phyloP scores from a whole-genome alignment of 1,140 invertebrate genomes.

The Zeugodacus cucurbitae region DNA sequence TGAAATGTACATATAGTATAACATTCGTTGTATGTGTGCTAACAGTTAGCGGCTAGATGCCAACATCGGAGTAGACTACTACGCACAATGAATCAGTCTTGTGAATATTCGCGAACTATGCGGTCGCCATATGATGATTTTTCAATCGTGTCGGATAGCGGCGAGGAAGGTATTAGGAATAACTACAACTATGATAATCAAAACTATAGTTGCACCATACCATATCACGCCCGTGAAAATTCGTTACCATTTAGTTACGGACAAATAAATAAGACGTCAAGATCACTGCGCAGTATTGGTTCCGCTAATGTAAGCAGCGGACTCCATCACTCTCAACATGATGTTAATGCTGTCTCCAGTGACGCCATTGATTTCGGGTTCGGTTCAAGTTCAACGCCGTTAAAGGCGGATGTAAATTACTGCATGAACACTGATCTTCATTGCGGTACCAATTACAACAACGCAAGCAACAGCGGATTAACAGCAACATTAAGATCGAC shows the following conservation, averaged over 20 bases:
- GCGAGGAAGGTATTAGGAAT: slow-evolving; percentile 5
- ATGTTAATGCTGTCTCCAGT: background rate
- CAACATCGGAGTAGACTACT: background rate
- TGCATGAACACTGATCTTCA: background rate
- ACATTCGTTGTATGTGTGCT: background rate
- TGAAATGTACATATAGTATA: background rate
- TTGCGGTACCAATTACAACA: slow-evolving; percentile 36
- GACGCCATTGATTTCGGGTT: slow-evolving; percentile 39
- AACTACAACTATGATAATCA: slow-evolving; percentile 42
- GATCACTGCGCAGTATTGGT: slow-evolving; percentile 48
- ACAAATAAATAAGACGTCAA: slow-evolving; percentile 58
- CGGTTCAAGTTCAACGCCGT: background rate
- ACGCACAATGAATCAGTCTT: slow-evolving; percentile 44
- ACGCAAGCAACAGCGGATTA: background rate
- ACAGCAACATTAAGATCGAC: slow-evolving; percentile 4
- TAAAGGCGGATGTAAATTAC: background rate
- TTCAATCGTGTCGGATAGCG: slow-evolving; percentile 10
- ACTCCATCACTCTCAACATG: slow-evolving; percentile 49
- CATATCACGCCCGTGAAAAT: slow-evolving; percentile 82
- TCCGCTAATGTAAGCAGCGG: slow-evolving; percentile 41
- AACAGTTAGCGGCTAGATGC: background rate
- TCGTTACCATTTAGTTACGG: slow-evolving; percentile 85
- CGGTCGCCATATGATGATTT: slow-evolving; percentile 46
- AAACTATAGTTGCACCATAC: slow-evolving; percentile 67
- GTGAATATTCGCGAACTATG: slow-evolving; percentile 48